Evolutionary conservation across 2,113 vertebrate genomes (phyloP), one percentile per base, ranked within the genome.

Genomic region (Fregata magnificens): DNA sequence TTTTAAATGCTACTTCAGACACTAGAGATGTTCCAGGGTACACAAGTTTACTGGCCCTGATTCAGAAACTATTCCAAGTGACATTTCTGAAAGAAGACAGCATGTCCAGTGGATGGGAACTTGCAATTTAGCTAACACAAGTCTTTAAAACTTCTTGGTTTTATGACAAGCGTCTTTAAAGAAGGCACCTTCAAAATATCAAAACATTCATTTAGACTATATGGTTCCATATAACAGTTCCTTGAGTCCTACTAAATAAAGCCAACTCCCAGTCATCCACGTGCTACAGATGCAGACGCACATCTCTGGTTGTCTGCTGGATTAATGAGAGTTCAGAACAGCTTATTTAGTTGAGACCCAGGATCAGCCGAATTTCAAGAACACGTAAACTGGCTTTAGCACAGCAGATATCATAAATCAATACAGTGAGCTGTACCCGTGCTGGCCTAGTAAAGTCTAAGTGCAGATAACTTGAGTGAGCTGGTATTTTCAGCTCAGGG

Each of bases 381-480:
- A 36, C 0, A 66, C 20, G 6, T 50, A 55, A 62, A 15, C 13
- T 49, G 50, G 42, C 45, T 78, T 78, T 50, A 55, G 65, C 59
- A 85, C 21, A 82, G 70, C 28, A 56, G 16, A 34, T 36, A 73
- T 2, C 59, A 62, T 11, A 49, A 83, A 67, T 55, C 71, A 45
- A 32, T 29, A 59, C 0, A 1, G 44, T 1, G 10, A 87, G 15
- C 36, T 85, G 21, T 40, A 40, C 16, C 38, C 5, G 1, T 29
- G 73, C 59, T 58, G 45, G 32, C 5, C 65, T 38, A 24, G 16
- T 34, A 10, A 84, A 72, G 17, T 28, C 73, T 36, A 69, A 74
- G 9, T 3, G 7, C 24, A 81, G 34, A 13, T 6, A 65, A 44
- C 38, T n/a, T 45, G 6, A 52, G 28, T 0, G 0, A 77, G 26